A percentile compares a stretch with the other conserved stretches of the same genome.
Conservation (phyloP, 2,797 vertebrate genomes). For the Ctenopoma multispine region DNA sequence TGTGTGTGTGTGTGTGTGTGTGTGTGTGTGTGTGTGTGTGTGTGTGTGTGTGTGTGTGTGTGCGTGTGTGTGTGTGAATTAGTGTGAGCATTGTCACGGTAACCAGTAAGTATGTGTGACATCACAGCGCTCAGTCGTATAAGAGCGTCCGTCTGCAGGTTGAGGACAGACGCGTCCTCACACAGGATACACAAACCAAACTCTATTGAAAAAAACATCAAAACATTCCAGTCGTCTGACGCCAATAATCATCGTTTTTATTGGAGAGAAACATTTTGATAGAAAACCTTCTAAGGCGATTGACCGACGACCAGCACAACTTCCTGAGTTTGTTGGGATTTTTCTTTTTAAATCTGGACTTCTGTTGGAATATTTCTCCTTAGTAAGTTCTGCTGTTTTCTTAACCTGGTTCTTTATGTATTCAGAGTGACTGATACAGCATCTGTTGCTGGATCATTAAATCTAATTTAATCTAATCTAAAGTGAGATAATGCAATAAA, state of each 20-base stretch:
- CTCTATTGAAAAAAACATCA: not conserved
- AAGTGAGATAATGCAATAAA: too few species aligned
- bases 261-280: not conserved
- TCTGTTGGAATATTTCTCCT: conserved; percentile 23
- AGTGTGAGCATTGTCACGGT: conserved; percentile 46
- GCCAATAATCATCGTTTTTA: not conserved
- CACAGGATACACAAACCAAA: conserved; percentile 41
- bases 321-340: conserved; percentile 10
- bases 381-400: conserved; percentile 41
- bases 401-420: not conserved
- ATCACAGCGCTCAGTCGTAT: conserved; percentile 48
- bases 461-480: too few species aligned
- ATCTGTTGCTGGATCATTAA: too few species aligned
- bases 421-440: not conserved
- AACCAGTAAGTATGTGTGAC: conserved; percentile 69
- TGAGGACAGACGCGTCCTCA: conserved; percentile 59
- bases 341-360: not conserved
- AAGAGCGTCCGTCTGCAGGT: not conserved
- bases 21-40: not conserved
- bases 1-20: too few species aligned
- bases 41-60: conserved; percentile 6
- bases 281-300: not conserved
- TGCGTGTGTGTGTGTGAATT: conserved; percentile 36
- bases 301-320: conserved; percentile 21
- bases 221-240: not conserved